Percentiles rank a stretch among this genome's conserved stretches.
These are phyloP conservation scores for Sciurus carolinensis DNA, from an alignment of 2,797 vertebrate species.

Conservation along the genomic window DNA sequence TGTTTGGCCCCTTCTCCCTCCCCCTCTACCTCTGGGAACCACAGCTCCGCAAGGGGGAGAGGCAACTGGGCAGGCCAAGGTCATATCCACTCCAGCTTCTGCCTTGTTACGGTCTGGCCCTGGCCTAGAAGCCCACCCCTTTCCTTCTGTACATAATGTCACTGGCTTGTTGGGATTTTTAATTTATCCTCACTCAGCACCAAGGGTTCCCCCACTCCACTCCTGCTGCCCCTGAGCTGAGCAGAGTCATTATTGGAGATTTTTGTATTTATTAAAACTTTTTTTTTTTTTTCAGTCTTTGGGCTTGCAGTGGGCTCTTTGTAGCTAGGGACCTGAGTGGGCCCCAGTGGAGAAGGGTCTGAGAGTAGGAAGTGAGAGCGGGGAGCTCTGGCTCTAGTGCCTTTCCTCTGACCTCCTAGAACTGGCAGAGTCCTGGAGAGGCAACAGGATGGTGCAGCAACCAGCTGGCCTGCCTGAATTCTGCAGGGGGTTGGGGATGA, in stretches of 20 bases:
- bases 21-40: conserved; percentile 82
- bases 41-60: conserved; percentile 43
- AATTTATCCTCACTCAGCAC: conserved; percentile 87
- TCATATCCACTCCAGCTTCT: not conserved
- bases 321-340: conserved; percentile 8
- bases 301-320: conserved; percentile 54
- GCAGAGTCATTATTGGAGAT: conserved; percentile 84
- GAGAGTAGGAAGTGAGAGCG: not conserved
- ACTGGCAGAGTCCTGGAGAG: not conserved
- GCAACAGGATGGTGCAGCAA: fast-evolving
- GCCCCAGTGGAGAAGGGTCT: not conserved
- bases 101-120: not conserved
- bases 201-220: conserved; percentile 75
- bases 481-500: not conserved
- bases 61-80: conserved; percentile 55
- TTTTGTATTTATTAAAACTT: conserved; percentile 90
- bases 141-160: conserved; percentile 78
- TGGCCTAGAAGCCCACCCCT: conserved; percentile 60
- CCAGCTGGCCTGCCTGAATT: not conserved
- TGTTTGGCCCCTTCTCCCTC: conserved; percentile 70
- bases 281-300: conserved; percentile 60
- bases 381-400: not conserved
- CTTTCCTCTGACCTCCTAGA: not conserved
- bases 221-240: conserved; percentile 83
- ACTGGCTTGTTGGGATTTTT: conserved; percentile 84